Evolutionary conservation across 2,888 invertebrate genomes (phyloP), one percentile per base, ranked within the genome.

Genomic region (Torymus auratus): DNA sequence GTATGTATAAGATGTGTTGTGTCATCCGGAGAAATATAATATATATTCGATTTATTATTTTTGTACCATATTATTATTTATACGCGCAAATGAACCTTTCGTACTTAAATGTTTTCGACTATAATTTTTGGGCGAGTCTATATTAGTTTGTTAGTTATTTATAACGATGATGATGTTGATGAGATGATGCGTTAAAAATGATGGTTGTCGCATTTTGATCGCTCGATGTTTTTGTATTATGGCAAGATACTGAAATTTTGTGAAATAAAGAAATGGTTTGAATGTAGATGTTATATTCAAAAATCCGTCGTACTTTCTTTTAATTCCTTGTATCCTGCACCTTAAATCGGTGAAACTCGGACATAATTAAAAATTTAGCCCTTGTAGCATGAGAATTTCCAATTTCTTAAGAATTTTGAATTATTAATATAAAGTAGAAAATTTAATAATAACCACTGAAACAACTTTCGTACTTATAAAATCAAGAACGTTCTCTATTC

Each of bases 271-370:
- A 67, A 50, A 71, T 75, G 60, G 71, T 80, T 75, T 64, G 41
- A 70, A 70, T 71, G 64, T 70, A 52, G 17, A 69, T 72, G 41
- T 41, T 41, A 41, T 41, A 41, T 41, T 41, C 41, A 10, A 41
- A 41, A 41, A 41, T 41, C 7, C 7, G 7, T 7, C 0, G 7
- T 7, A 41, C 7, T 41, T 41, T 41, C 7, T 58, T 79, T 41
- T 41, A 7, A 64, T 91, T 93, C 92, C 95, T 92, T 60, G 95
- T 94, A 89, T 96, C 96, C 89, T 96, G 96, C 73, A 96, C 89
- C 92, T 96, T 96, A 95, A 1, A 94, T 94, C 0, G 95, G 84
- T 95, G 92, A 77, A 96, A 89, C 90, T 96, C 96, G 0, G 96
- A 94, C 93, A 86, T 95, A 95, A 84, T 92, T 41, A 5, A 41